Conservation (phyloP, 2,797 vertebrate genomes). For the Buceros bicornis region DNA sequence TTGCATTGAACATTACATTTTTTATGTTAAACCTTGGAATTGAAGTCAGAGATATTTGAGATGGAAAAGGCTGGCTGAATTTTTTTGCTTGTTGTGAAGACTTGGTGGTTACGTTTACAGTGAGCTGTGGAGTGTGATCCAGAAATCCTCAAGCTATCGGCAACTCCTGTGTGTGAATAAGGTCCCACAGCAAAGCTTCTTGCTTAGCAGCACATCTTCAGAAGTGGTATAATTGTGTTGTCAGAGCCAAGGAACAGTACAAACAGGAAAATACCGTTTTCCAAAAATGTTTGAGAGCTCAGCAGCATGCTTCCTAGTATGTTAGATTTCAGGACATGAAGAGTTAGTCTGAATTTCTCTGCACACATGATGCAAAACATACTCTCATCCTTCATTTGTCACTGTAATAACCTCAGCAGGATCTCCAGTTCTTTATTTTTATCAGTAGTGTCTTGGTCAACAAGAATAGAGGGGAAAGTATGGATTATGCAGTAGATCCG, state of each 20-base stretch:
- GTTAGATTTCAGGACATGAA: neutral
- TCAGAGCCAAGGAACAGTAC: neutral
- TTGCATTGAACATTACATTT: neutral
- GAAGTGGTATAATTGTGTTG: neutral
- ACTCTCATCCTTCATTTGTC: neutral
- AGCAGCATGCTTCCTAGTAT: neutral
- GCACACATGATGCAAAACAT: fast-evolving
- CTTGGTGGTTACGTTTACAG: neutral
- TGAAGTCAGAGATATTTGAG: neutral
- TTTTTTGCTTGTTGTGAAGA: neutral
- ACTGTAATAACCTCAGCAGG: neutral
- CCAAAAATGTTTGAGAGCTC: neutral
- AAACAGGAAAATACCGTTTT: neutral
- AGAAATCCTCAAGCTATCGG: neutral
- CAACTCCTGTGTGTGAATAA: neutral
- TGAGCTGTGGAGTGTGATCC: neutral
- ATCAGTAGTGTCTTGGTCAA: neutral
- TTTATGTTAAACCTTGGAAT: neutral
- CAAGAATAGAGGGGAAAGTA: neutral
- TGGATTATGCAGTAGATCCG: neutral
- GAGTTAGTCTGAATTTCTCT: neutral
- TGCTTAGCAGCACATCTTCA: neutral
- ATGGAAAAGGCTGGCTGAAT: neutral
- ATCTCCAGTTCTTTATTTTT: neutral
- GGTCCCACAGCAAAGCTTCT: neutral